Base-by-base conservation (phyloP, 2,888 invertebrate genomes). In the Imbricaverruca yamaguchii region DNA sequence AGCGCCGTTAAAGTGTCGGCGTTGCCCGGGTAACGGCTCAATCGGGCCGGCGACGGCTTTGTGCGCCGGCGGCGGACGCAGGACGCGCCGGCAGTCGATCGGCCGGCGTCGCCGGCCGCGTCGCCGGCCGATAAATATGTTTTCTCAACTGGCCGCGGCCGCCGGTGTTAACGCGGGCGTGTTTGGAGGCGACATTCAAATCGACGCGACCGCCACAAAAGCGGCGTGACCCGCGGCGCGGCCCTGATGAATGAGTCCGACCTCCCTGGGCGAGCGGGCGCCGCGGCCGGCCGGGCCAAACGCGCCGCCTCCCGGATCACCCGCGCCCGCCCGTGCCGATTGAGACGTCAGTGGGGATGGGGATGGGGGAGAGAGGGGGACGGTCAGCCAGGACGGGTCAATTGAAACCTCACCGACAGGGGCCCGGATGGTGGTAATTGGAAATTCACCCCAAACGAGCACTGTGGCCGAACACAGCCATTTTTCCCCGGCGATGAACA, bases 341-440 rank as follows among this genome's bases (percentile, higher is more conserved):
- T 15, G 59, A 15, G 59, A 59, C 59, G 12, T 59, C 59, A 11
- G 12, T 15, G 59, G 59, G 12, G 11, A 15, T 13, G 15, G 59
- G 15, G 59, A 7, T n/a, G 59, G 59, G 59, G 59, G 7, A 7
- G 59, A 7, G 59, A 7, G 12, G 59, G 59, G 59, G 59, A 59
- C 15, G 59, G 39, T 39, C 39, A 4, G 39, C 39, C 39, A 4
- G 39, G 39, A 39, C 39, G 11, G 59, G 59, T 11, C 11, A 15
- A 59, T 59, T 59, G 59, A 59, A 15, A 59, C 59, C 59, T 89
- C 92, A 94, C 83, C 93, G 96, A 15, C 90, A 97, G 6, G 93
- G 91, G 2, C 91, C 91, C 39, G 83, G 83, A 13, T 81, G 59
- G 39, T 18, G 53, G n/a, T 59, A 59, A 59, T 59, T 59, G 59